Evolutionary conservation across 2,888 invertebrate species (phyloP), one percentile per base, ranked within the genome.

Genomic region (Rhamphomyia laevipes): DNA sequence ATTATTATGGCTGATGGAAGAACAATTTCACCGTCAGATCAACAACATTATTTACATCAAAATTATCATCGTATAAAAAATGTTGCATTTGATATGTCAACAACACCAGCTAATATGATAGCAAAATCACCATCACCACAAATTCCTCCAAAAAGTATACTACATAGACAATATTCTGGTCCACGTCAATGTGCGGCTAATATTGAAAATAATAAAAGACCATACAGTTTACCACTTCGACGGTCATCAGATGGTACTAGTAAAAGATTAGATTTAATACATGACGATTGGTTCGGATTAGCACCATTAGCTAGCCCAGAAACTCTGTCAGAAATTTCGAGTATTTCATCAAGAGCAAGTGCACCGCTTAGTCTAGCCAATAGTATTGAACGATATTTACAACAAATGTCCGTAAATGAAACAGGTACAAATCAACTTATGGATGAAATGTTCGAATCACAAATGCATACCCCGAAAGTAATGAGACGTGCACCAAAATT

Each of bases 221-320:
- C 66, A 1, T 59, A 56, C 23, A 57, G 61, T 3, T 48, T 67
- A 48, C 64, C 63, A 2, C 63, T 63, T 9, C 52, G 63, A 53
- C 65, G 61, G 1, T 65, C 66, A 6, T 67, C 69, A 15, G 63
- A 63, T 54, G 63, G 63, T 54, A 55, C 56, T 30, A 51, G 57
- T 44, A 57, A 61, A 31, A 70, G 70, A 53, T 64, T 75, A 3
- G 77, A 78, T 57, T 61, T 78, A 23, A 71, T 77, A 41, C 76
- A 77, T 57, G 80, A 81, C 56, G 80, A 80, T 57, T 81, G 81
- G 80, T 73, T 78, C 54, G 80, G 82, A 1, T 68, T 80, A 52
- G 89, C 88, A 0, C 88, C 89, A 0, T 64, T 89, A 18, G 89
- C 89, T 11, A 86, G 86, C 46, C 87, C 88, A 0, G 88, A 89